phyloP scores from a whole-genome alignment of 2,797 vertebrate species.

The Megalops cyprinoides region DNA sequence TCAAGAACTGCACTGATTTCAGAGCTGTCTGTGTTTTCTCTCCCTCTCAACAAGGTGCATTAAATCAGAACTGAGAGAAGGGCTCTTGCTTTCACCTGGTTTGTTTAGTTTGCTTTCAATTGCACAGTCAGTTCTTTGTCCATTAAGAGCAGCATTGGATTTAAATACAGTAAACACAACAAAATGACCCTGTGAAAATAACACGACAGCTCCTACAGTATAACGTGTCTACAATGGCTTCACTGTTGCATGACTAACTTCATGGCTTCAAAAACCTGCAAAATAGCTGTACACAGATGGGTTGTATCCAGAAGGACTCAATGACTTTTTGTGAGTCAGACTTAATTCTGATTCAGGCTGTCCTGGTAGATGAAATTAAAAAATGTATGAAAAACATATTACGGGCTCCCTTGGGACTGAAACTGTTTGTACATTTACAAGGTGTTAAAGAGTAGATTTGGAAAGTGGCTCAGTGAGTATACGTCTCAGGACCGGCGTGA shows the following conservation, averaged over 20 bases:
- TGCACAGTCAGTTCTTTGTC: conserved; percentile 81
- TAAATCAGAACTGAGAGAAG: conserved; percentile 79
- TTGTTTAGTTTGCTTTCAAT: conserved; percentile 76
- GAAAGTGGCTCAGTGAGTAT: conserved; percentile 75
- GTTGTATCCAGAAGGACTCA: conserved; percentile 85
- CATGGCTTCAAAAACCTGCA: conserved; percentile 63
- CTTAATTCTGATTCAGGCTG: conserved; percentile 82
- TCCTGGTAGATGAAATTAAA: conserved; percentile 87
- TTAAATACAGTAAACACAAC: conserved; percentile 84
- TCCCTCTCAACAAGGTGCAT: conserved; percentile 70
- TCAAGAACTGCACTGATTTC: too few species aligned
- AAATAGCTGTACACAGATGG: conserved; percentile 87
- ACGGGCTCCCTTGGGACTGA: conserved; percentile 77
- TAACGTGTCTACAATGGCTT: conserved; percentile 74
- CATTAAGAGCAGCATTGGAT: conserved; percentile 74
- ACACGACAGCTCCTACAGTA: conserved; percentile 72
- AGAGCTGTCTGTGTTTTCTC: too few species aligned
- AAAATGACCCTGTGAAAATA: conserved; percentile 78
- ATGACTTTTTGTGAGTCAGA: conserved; percentile 87
- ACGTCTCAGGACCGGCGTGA: conserved; percentile 80
- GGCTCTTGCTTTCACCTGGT: conserved; percentile 80
- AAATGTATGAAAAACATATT: conserved; percentile 93
- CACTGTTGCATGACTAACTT: conserved; percentile 82
- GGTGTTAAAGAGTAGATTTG: conserved; percentile 81
- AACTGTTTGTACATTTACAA: conserved; percentile 82